Percentiles rank a stretch among this genome's conserved stretches.
These are phyloP conservation scores for Pemphigus obesinymphae DNA, from an alignment of 1,140 invertebrate genomes.

Conservation along the genomic window DNA sequence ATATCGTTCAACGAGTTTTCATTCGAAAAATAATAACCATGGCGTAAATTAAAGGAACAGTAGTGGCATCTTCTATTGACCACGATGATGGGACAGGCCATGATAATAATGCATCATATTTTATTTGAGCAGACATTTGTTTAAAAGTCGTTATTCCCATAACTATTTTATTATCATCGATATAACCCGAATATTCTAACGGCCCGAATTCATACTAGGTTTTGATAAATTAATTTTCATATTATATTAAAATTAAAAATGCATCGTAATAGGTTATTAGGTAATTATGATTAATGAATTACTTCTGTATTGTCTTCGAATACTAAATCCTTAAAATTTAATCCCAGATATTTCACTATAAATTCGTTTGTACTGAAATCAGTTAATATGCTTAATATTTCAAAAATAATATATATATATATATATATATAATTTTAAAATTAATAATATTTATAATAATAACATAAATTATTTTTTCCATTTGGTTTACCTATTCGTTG, in stretches of 20 bases:
- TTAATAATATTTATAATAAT: too few relatives aligned
- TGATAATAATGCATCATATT: not conserved
- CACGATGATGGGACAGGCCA: constrained; percentile 58
- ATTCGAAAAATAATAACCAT: constrained; percentile 33
- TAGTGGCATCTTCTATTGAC: constrained; percentile 58
- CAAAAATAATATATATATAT: not conserved
- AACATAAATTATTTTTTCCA: not conserved
- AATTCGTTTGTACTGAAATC: not conserved
- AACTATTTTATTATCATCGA: not conserved
- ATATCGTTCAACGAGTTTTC: not conserved
- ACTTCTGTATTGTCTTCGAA: not conserved
- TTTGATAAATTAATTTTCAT: not conserved
- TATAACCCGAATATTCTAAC: not conserved
- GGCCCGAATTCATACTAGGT: constrained; percentile 1
- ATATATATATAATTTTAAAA: too few relatives aligned
- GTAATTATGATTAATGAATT: not conserved
- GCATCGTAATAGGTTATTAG: too few relatives aligned
- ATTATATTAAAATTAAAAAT: not conserved
- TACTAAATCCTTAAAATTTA: not conserved
- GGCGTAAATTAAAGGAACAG: constrained; percentile 54
- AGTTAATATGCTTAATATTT: not conserved
- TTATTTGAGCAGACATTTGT: not conserved
- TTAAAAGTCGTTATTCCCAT: not conserved
- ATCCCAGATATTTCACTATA: not conserved
- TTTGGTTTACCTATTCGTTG: not conserved